These are phyloP conservation scores for Laupala kohalensis DNA, from an alignment of 1,140 invertebrate species.

Conservation along the genomic window DNA sequence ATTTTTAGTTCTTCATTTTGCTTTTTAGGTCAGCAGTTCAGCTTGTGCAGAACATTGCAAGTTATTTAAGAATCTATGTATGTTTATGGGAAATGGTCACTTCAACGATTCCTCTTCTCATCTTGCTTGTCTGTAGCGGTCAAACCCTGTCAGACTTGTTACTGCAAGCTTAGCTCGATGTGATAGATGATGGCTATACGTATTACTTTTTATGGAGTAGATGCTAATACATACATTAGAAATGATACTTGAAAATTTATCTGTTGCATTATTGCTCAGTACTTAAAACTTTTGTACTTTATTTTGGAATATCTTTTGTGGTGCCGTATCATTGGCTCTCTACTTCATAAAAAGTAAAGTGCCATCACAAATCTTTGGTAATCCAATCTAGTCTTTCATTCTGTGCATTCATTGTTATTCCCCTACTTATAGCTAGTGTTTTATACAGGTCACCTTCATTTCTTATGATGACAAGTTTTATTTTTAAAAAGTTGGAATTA, in stretches of 20 bases:
- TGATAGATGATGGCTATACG: constrained; percentile 10
- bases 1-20: neutral
- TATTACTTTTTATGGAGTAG: neutral
- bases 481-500: neutral
- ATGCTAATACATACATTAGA: neutral
- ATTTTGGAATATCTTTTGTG: neutral
- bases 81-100: neutral
- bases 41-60: neutral
- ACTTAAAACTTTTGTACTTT: constrained; percentile 1
- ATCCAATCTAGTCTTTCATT: constrained; percentile 14
- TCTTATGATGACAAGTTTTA: neutral
- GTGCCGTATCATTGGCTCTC: neutral
- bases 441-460: constrained; percentile 6
- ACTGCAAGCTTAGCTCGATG: constrained; percentile 12
- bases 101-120: neutral
- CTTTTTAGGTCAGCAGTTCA: neutral
- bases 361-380: constrained; percentile 6
- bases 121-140: neutral
- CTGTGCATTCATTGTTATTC: constrained; percentile 9
- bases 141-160: constrained; percentile 5
- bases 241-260: constrained; percentile 1
- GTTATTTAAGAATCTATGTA: neutral
- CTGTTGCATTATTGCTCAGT: neutral
- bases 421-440: constrained; percentile 6
- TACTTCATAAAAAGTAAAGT: constrained; percentile 4